Evolutionary conservation across 1,140 invertebrate species (phyloP).

Genomic region (Hermatobates lingyangjiaoensis): DNA sequence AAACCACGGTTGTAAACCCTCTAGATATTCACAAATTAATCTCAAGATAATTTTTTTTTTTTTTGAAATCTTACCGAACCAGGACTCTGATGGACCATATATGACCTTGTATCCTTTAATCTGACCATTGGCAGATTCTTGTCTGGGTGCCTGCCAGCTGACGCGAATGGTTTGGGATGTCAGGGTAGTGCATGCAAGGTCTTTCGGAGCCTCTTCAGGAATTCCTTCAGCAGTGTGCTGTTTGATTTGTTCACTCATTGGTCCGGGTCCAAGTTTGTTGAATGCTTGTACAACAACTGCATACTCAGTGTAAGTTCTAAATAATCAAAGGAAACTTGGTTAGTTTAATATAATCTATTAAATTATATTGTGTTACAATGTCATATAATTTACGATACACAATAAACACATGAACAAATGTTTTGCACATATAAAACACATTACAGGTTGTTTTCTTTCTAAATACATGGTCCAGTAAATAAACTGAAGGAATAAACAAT

Average conservation of each 20-base stretch:
- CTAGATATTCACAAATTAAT: too few relatives aligned
- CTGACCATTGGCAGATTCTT: conserved; percentile 77
- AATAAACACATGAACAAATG: too few relatives aligned
- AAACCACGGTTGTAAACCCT: too few relatives aligned
- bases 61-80: conserved; percentile 76
- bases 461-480: too few relatives aligned
- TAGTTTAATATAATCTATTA: not conserved
- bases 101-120: conserved; percentile 94
- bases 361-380: too few relatives aligned
- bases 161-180: conserved; percentile 85
- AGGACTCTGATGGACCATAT: conserved; percentile 76
- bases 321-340: conserved; percentile 11
- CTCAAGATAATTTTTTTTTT: too few relatives aligned
- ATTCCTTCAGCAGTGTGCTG: conserved; percentile 83
- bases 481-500: too few relatives aligned
- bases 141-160: conserved; percentile 77
- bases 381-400: too few relatives aligned
- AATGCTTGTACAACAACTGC: conserved; percentile 86
- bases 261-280: conserved; percentile 83
- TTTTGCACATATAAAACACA: too few relatives aligned
- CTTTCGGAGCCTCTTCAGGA: conserved; percentile 80
- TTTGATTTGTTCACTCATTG: conserved; percentile 70
- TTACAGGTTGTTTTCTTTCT: too few relatives aligned
- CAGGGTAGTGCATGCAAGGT: conserved; percentile 73
- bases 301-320: conserved; percentile 80